Conservation (phyloP, 2,797 vertebrate genomes). For the Anguilla pacifica region DNA sequence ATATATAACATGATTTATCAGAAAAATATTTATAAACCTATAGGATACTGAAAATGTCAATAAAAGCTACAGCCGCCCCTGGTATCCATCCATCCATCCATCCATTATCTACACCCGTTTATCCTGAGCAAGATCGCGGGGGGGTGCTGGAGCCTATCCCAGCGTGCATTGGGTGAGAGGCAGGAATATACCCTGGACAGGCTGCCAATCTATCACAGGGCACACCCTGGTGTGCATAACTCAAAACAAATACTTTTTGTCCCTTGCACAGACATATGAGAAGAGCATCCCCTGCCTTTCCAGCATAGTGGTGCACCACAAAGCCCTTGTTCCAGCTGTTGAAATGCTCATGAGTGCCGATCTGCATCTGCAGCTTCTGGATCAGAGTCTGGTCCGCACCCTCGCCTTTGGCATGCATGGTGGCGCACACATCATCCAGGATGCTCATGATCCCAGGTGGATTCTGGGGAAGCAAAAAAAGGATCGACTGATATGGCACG, state of each 20-base stretch:
- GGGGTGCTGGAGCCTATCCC: too few species aligned
- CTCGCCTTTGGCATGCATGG: conserved; percentile 84
- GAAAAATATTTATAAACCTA: neutral
- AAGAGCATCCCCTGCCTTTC: conserved; percentile 67
- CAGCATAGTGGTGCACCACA: conserved; percentile 80
- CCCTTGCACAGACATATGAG: neutral
- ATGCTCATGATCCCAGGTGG: conserved; percentile 81
- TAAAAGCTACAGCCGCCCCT: neutral
- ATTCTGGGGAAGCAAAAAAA: conserved; percentile 59
- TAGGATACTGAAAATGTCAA: neutral
- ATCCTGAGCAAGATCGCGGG: too few species aligned
- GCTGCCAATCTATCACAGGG: too few species aligned
- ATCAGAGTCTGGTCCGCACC: conserved; percentile 80
- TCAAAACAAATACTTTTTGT: neutral
- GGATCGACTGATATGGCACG: neutral
- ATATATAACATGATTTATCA: neutral
- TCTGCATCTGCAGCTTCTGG: conserved; percentile 79
- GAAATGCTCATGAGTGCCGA: conserved; percentile 78
- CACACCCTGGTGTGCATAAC: neutral
- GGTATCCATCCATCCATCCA: neutral
- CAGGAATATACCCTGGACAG: too few species aligned
- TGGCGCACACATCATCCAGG: conserved; percentile 82
- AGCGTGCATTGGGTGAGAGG: too few species aligned
- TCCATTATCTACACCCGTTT: too few species aligned
- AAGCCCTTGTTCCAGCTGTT: conserved; percentile 84